These are phyloP conservation scores for Limnodromus scolopaceus DNA, from an alignment of 2,797 vertebrate species.

Conservation along the genomic window DNA sequence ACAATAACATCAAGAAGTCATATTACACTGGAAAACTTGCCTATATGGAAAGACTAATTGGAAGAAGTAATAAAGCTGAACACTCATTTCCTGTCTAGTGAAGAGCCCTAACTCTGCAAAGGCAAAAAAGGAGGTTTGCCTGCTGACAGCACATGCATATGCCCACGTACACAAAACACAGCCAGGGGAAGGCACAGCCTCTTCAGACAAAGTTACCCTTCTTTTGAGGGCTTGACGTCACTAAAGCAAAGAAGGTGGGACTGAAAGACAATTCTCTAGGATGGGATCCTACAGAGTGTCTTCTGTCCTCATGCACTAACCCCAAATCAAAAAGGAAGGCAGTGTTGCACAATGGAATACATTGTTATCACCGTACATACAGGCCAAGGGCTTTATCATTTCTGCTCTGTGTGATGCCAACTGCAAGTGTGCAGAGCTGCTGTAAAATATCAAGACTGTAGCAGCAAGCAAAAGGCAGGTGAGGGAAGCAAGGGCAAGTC, in stretches of 20 bases:
- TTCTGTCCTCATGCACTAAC: not conserved
- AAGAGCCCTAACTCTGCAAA: not conserved
- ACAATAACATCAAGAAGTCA: not conserved
- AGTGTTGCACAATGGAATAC: not conserved
- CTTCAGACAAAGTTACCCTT: not conserved
- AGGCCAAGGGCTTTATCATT: not conserved
- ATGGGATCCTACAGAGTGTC: not conserved
- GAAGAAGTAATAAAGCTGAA: not conserved
- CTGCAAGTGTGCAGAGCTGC: not conserved
- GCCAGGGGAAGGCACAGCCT: not conserved
- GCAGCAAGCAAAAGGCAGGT: not conserved
- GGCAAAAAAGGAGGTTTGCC: not conserved
- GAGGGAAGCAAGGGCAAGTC: not conserved
- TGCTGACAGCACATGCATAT: not conserved
- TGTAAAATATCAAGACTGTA: not conserved
- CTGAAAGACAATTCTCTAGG: not conserved
- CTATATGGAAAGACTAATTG: not conserved
- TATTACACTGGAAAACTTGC: fast-evolving
- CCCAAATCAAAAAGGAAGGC: not conserved
- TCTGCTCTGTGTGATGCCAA: not conserved
- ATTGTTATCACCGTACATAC: not conserved
- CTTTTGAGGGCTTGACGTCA: fast-evolving
- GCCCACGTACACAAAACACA: not conserved
- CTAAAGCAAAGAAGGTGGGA: not conserved
- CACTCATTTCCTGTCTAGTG: not conserved